Percentiles rank a stretch among this genome's conserved stretches.
phyloP scores from a whole-genome alignment of 1,140 invertebrate species.

The Oedothorax gibbosus region DNA sequence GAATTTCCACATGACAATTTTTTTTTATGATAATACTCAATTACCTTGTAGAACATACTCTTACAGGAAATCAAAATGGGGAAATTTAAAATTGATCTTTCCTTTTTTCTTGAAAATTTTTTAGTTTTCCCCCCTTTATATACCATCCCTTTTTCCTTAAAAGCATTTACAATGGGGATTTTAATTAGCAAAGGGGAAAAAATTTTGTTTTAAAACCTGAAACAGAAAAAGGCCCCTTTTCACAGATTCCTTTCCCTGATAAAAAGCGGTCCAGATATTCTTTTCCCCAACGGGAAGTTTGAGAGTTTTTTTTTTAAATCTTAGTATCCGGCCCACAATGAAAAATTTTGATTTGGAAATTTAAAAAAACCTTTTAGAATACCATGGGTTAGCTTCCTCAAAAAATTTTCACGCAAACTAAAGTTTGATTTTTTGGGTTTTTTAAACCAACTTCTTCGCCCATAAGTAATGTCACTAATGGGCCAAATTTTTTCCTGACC shows the following conservation, averaged over 20 bases:
- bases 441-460: no score
- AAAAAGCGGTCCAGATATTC: not conserved
- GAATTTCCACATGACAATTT: not conserved
- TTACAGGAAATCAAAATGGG: not conserved
- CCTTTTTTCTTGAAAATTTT: not conserved
- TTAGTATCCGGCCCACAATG: not conserved
- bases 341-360: slow-evolving; percentile 8
- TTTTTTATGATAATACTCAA: not conserved
- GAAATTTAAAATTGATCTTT: not conserved
- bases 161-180: not conserved
- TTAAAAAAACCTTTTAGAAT: not conserved
- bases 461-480: no score
- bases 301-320: slow-evolving; percentile 19
- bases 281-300: not conserved
- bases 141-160: not conserved
- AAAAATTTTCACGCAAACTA: no score
- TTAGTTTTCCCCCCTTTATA: not conserved
- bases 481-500: no score
- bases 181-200: not conserved
- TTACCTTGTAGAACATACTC: not conserved
- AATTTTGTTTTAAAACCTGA: not conserved
- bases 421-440: no score
- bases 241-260: not conserved
- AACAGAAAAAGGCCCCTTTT: not conserved
- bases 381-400: not conserved